Conservation (phyloP, 2,888 invertebrate species). For the Athalia rosae region DNA sequence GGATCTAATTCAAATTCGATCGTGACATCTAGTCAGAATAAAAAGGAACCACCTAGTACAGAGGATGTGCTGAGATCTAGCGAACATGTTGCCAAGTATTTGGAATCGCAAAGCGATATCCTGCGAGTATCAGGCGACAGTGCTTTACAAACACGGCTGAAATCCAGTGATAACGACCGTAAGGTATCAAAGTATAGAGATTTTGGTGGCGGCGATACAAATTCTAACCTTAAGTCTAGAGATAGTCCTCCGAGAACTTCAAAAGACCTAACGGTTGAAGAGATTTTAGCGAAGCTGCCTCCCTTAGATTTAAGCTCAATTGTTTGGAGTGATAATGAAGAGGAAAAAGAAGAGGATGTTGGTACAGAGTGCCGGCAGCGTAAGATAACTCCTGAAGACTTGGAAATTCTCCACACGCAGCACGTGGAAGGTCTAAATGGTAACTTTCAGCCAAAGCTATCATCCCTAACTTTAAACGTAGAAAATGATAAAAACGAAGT, state of each 20-base stretch:
- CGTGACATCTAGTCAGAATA: conserved; percentile 64
- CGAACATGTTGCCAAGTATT: conserved; percentile 71
- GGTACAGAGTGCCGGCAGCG: conserved; percentile 52
- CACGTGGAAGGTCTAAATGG: conserved; percentile 70
- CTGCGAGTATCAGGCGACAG: conserved; percentile 45
- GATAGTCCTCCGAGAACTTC: conserved; percentile 54
- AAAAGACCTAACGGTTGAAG: conserved; percentile 75
- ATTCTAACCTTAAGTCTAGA: conserved; percentile 51
- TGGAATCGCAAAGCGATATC: conserved; percentile 52
- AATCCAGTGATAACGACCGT: conserved; percentile 42
- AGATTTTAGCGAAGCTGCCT: conserved; percentile 80
- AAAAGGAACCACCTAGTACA: conserved; percentile 65
- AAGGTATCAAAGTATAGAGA: conserved; percentile 40
- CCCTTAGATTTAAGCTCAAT: conserved; percentile 79
- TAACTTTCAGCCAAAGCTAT: conserved; percentile 67
- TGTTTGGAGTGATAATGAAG: conserved; percentile 72
- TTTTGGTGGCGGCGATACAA: conserved; percentile 51
- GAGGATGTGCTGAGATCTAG: conserved; percentile 70
- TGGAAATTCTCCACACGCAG: conserved; percentile 66
- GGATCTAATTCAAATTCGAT: conserved; percentile 74
- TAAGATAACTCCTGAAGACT: conserved; percentile 61
- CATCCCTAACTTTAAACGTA: conserved; percentile 50
- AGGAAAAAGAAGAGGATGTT: conserved; percentile 50
- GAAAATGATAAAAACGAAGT: conserved; percentile 35
- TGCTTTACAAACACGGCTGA: conserved; percentile 41